Evolutionary conservation across 2,888 invertebrate species (phyloP), one percentile per base, ranked within the genome.

Genomic region (Tryphoninae sp.): DNA sequence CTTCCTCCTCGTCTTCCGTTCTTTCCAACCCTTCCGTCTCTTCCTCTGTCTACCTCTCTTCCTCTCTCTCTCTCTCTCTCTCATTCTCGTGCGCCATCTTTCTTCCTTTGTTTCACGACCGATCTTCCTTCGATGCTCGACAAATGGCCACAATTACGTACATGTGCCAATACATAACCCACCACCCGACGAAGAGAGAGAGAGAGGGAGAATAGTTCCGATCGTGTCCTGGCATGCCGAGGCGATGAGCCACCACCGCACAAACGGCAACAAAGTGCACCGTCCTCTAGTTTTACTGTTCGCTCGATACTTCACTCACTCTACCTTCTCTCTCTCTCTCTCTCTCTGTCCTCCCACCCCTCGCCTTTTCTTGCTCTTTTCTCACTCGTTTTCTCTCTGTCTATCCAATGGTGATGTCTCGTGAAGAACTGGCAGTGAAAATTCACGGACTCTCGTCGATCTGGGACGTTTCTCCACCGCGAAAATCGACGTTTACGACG

Each of bases 81-180:
- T 65, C 16, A 7, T 26, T 59, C 16, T 75, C 16, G 19, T 26
- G 19, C 49, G 22, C 11, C 16, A 59, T 67, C 65, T 75, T 64
- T 61, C 61, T 49, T 45, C 59, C 51, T 76, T 61, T 76, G 26
- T 61, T 42, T 23, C 77, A 23, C 55, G 55, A 22, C 75, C 51
- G 59, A 59, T 76, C 79, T 84, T 82, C 82, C 83, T 81, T 78
- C 64, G 81, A 80, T 83, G 79, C 84, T 83, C 89, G 87, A 90
- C 88, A 89, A 90, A 90, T 90, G 87, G 89, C 88, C 84, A 86
- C 89, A 89, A 90, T 90, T 90, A 90, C 89, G 87, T 88, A 84
- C 89, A 89, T 86, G 88, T 88, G 88, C 88, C 89, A 84, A 90
- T 90, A 89, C 86, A 88, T 88, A 88, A 88, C 87, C 88, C 82